Percentiles rank a stretch among this genome's conserved stretches.
Evolutionary conservation across 53 echinoderm and acorn worm genomes (phyloP).

Genomic region (Echinometra lucunter): DNA sequence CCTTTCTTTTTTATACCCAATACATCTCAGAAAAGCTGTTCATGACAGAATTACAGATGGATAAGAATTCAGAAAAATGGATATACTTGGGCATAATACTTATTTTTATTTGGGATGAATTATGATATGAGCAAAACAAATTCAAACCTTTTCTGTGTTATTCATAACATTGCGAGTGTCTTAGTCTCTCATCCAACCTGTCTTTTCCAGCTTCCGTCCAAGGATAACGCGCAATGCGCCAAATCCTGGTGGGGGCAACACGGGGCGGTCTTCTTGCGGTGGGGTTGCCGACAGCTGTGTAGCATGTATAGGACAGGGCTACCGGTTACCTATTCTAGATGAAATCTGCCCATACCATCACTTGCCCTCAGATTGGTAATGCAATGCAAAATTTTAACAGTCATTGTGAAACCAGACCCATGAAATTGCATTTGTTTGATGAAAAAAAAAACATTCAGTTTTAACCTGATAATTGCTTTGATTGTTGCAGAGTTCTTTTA

Average conservation of each 20-base stretch:
- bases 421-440: neutral
- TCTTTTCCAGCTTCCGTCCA: constrained; percentile 65
- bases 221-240: constrained; percentile 77
- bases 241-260: constrained; percentile 87
- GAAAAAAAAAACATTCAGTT: neutral
- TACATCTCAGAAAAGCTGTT: neutral
- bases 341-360: constrained; percentile 96
- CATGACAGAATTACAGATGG: no score
- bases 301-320: constrained; percentile 87
- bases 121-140: neutral
- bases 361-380: constrained; percentile 94
- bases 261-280: constrained; percentile 41
- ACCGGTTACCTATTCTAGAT: constrained; percentile 91
- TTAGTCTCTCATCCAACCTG: constrained; percentile 33
- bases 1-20: neutral
- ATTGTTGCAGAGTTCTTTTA: neutral
- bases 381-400: constrained; percentile 45
- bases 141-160: neutral
- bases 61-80: neutral
- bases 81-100: no score
- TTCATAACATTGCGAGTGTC: neutral
- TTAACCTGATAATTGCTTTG: neutral
- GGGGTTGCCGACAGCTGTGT: constrained; percentile 72
- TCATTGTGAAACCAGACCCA: constrained; percentile 18
- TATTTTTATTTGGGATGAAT: no score